A percentile compares a stretch with the other conserved stretches of the same genome.
phyloP scores from a whole-genome alignment of 1,140 invertebrate species.

The Aradophagus sp. region DNA sequence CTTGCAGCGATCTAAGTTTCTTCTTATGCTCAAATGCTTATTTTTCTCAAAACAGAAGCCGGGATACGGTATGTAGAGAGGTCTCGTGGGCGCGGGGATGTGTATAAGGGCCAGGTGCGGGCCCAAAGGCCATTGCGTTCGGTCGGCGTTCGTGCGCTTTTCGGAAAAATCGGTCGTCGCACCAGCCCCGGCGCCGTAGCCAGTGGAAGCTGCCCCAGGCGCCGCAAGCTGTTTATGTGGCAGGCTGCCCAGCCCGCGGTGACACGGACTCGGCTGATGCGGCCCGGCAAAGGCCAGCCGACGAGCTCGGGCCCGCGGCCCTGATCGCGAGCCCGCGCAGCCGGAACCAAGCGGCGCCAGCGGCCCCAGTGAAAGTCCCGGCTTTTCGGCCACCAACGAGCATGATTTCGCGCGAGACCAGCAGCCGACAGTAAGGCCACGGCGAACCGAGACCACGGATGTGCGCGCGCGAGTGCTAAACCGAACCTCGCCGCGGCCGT shows the following conservation, averaged over 20 bases:
- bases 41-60: too few relatives aligned
- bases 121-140: conserved; percentile 46
- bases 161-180: conserved; percentile 14
- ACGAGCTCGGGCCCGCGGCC: too few relatives aligned
- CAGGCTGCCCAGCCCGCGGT: background rate
- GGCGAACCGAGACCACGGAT: conserved; percentile 13
- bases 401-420: conserved; percentile 7
- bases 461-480: conserved; percentile 38
- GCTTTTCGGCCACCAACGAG: conserved; percentile 1
- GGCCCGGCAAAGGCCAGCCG: too few relatives aligned
- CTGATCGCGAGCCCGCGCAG: too few relatives aligned
- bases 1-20: too few relatives aligned
- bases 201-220: background rate
- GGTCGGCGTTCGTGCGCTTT: conserved; percentile 36
- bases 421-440: conserved; percentile 22
- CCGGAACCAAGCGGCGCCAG: too few relatives aligned
- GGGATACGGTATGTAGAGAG: too few relatives aligned
- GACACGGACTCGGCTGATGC: background rate
- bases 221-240: background rate
- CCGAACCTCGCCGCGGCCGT: conserved; percentile 15
- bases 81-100: too few relatives aligned
- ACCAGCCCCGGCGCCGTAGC: background rate
- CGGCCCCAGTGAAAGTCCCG: conserved; percentile 48
- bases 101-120: too few relatives aligned
- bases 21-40: too few relatives aligned